These are phyloP conservation scores for Meandrina meandrites DNA, from an alignment of 92 coral and sea anemone genomes.

Conservation along the genomic window DNA sequence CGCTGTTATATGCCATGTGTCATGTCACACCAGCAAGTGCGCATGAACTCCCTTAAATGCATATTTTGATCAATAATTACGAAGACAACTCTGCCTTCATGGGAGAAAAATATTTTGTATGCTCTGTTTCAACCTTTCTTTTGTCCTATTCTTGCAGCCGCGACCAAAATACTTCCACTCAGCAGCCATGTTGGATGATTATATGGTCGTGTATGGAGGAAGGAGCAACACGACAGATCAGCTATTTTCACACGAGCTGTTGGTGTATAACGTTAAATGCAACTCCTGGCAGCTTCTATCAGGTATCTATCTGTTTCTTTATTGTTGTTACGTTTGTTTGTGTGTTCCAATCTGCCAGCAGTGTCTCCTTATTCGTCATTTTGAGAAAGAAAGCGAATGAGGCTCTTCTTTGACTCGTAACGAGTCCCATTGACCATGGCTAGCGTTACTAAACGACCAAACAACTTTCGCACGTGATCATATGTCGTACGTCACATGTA, in stretches of 20 bases:
- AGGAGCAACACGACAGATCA: constrained; percentile 61
- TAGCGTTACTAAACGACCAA: too few relatives aligned
- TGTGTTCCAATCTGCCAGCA: too few relatives aligned
- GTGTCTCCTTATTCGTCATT: too few relatives aligned
- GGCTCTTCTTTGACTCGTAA: too few relatives aligned
- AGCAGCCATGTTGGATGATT: constrained; percentile 69
- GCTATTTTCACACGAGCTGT: constrained; percentile 65
- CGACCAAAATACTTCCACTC: constrained; percentile 87
- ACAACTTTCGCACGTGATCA: too few relatives aligned
- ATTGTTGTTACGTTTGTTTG: neutral
- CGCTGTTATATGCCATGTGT: too few relatives aligned
- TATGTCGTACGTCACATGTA: too few relatives aligned
- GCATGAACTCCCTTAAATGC: neutral
- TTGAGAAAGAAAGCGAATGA: too few relatives aligned
- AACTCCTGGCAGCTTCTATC: constrained; percentile 74
- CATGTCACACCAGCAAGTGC: too few relatives aligned
- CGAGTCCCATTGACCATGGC: too few relatives aligned
- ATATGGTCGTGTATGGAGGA: constrained; percentile 86
- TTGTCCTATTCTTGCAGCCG: constrained; percentile 53
- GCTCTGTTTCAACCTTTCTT: neutral
- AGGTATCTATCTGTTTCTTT: constrained; percentile 15
- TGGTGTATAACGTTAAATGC: constrained; percentile 81
- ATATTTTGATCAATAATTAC: neutral
- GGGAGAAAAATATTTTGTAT: neutral
- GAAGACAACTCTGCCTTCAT: neutral